A percentile compares a stretch with the other conserved stretches of the same genome.
Conservation (phyloP, 2,888 invertebrate genomes). For the Lycophotia porphyrea region DNA sequence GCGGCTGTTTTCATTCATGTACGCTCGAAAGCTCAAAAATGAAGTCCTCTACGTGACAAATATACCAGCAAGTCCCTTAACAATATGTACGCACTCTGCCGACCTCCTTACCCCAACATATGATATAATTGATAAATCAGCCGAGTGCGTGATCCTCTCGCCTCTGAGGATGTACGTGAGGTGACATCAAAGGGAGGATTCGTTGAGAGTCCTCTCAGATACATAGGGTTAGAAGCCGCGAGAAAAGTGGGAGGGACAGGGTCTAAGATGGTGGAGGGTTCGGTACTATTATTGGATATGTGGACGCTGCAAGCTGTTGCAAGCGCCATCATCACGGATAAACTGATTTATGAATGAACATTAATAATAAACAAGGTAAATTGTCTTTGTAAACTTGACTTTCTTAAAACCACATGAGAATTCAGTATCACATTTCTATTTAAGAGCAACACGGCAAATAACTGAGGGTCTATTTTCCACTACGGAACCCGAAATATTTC, state of each 20-base stretch:
- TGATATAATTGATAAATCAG: conserved; percentile 53
- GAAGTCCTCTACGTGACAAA: conserved; percentile 21
- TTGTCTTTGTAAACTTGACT: neutral
- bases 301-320: neutral
- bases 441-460: neutral
- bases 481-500: neutral
- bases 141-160: conserved; percentile 24
- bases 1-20: neutral
- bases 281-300: neutral
- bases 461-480: neutral
- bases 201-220: neutral
- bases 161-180: conserved; percentile 38
- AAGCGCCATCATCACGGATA: neutral
- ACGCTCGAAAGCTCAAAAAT: no score
- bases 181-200: conserved; percentile 23
- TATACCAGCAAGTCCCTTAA: conserved; percentile 20
- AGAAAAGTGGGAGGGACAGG: neutral
- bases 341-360: neutral
- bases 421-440: neutral
- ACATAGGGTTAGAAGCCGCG: neutral
- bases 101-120: neutral
- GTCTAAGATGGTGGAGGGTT: neutral
- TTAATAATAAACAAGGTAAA: neutral
- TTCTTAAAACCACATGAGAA: neutral
- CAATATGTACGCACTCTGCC: conserved; percentile 22